phyloP scores from a whole-genome alignment of 2,888 invertebrate species.

The Caenorhabditis doughertyi region DNA sequence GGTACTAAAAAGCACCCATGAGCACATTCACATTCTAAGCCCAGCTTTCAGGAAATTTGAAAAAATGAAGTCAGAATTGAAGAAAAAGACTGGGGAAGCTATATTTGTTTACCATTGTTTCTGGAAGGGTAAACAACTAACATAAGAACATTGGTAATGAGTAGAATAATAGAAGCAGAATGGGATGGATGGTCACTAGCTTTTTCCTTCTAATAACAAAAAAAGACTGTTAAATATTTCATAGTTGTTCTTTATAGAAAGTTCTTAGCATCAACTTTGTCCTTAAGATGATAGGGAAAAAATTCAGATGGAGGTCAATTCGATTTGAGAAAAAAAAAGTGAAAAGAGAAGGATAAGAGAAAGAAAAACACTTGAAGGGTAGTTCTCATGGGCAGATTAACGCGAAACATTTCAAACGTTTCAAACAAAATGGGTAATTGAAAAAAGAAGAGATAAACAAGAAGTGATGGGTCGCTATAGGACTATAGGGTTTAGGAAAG shows the following conservation, averaged over 20 bases:
- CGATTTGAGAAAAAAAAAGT: constrained; percentile 17
- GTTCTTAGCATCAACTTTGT: background rate
- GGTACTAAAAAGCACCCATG: constrained; percentile 23
- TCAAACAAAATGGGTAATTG: constrained; percentile 31
- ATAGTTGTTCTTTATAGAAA: background rate
- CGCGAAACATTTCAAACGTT: constrained; percentile 45
- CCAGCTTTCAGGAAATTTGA: background rate
- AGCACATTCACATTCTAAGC: constrained; percentile 8
- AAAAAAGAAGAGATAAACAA: constrained; percentile 9
- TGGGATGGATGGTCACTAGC: background rate
- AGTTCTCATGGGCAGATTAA: constrained; percentile 45
- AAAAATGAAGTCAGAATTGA: constrained; percentile 14
- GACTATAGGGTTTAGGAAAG: background rate
- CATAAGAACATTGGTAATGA: constrained; percentile 34
- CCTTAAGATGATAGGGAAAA: background rate
- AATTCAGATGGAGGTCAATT: constrained; percentile 17
- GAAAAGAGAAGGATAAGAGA: constrained; percentile 22
- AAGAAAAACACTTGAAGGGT: constrained; percentile 8
- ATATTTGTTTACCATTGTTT: constrained; percentile 25
- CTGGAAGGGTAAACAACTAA: constrained; percentile 23
- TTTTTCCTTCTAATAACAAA: background rate
- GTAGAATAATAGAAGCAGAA: background rate
- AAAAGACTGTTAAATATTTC: constrained; percentile 4
- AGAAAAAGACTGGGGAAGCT: constrained; percentile 17
- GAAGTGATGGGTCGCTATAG: constrained; percentile 3